Evolutionary conservation across 2,113 vertebrate genomes (phyloP), one percentile per base, ranked within the genome.

Genomic region (Lynx canadensis): DNA sequence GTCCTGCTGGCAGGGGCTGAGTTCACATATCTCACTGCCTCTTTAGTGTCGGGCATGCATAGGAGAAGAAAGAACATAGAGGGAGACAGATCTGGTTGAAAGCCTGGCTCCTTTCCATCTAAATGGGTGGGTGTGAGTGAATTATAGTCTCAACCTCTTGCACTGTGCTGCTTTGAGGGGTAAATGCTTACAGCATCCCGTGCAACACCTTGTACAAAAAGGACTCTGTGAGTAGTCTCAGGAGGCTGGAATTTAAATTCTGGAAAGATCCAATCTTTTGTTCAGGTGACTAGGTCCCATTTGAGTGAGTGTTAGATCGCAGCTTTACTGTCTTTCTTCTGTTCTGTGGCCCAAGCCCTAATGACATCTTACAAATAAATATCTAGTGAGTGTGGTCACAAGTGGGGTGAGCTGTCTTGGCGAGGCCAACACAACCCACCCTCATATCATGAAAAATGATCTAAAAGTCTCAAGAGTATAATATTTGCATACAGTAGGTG

Each of bases 1-100:
- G 12, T 6, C 4, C 0, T 7, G 4, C 0, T 10, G 29, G 10
- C 5, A 55, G 10, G 7, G 11, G 16, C 66, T 76, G 45, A 60
- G 25, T 52, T 66, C 69, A 33, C 57, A 38, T 25, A 14, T n/a
- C 66, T 76, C 18, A 68, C 38, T 71, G 29, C 29, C 19, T 68
- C 31, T 57, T 45, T 29, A 36, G 52, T 48, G 36, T 1, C 18
- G 11, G 41, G 11, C 15, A 48, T n/a, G 41, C 68, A 50, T 29
- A 68, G 3, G 12, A 7, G 5, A 8, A 5, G 71, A 29, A 88
- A 65, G 41, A 38, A 6, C 23, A 65, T 3, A 48, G 18, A 76
- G 5, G 12, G 6, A 4, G 71, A n/a, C 65, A 55, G 52, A 25
- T 4, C 18, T 3, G 11, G 33, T 7, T 41, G 45, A 89, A 94